Evolutionary conservation across 1,140 invertebrate genomes (phyloP).

Genomic region (Ruditapes philippinarum): DNA sequence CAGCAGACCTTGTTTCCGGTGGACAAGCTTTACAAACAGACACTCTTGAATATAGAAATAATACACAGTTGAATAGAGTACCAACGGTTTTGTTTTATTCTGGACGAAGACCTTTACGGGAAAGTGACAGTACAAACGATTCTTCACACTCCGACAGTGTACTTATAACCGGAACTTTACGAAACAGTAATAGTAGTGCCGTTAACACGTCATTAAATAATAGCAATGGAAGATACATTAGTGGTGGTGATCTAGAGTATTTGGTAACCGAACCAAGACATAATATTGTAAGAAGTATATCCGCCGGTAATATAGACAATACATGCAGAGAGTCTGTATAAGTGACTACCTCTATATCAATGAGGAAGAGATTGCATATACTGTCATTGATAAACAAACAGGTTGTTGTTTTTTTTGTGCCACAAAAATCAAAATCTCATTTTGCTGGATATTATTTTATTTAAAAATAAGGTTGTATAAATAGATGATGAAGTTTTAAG

Average conservation of each 20-base stretch:
- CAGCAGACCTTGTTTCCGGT: neutral
- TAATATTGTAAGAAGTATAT: conserved; percentile 8
- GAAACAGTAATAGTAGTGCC: neutral
- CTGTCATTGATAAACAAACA: too few species aligned
- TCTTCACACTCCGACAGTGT: conserved; percentile 4
- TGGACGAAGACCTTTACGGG: neutral
- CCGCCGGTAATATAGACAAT: conserved; percentile 3
- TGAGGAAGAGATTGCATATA: too few species aligned
- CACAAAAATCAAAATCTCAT: too few species aligned
- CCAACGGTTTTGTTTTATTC: neutral
- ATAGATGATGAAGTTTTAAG: too few species aligned
- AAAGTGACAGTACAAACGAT: conserved; percentile 7
- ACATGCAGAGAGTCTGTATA: neutral
- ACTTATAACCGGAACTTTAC: neutral
- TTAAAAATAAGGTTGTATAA: too few species aligned
- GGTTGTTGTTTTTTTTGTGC: too few species aligned
- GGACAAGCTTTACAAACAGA: neutral
- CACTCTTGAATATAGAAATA: neutral
- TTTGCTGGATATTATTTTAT: too few species aligned
- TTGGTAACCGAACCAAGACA: neutral
- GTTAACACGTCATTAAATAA: neutral
- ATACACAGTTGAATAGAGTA: neutral
- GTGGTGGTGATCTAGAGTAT: neutral
- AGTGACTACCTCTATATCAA: too few species aligned
- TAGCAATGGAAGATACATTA: neutral